Percentiles rank a stretch among this genome's conserved stretches.
phyloP scores from a whole-genome alignment of 2,888 invertebrate genomes.

The Gnatocerus cornutus region DNA sequence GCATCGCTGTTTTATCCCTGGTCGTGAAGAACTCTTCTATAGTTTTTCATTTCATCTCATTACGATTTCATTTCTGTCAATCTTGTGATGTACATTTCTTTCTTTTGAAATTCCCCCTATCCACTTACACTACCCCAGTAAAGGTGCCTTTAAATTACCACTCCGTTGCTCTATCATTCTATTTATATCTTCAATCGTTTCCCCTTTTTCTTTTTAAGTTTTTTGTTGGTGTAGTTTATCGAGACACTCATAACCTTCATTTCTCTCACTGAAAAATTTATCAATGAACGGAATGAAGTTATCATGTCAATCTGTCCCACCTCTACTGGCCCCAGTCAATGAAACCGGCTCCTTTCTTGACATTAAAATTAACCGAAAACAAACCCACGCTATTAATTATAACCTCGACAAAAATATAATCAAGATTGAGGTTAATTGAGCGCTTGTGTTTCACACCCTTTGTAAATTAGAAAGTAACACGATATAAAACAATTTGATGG shows the following conservation, averaged over 20 bases:
- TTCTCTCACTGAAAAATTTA: slow-evolving; percentile 6
- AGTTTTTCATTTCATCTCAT: too few species aligned
- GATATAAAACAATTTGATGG: slow-evolving; percentile 30
- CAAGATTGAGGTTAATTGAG: slow-evolving; percentile 34
- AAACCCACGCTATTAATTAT: slow-evolving; percentile 24
- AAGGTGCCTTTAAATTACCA: too few species aligned
- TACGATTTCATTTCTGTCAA: too few species aligned
- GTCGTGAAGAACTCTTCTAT: too few species aligned
- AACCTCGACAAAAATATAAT: slow-evolving; percentile 22
- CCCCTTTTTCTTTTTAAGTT: neutral
- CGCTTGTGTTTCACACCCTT: slow-evolving; percentile 33
- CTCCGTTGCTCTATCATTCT: too few species aligned
- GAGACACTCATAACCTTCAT: neutral
- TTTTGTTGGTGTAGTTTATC: neutral
- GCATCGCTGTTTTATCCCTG: too few species aligned
- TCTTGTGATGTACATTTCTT: too few species aligned
- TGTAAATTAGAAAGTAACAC: slow-evolving; percentile 36
- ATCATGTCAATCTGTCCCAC: slow-evolving; percentile 7
- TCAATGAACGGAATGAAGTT: slow-evolving; percentile 1
- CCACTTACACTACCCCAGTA: too few species aligned
- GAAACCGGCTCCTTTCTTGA: slow-evolving; percentile 23
- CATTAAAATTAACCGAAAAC: slow-evolving; percentile 26
- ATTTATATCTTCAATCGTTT: too few species aligned
- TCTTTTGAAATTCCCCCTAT: too few species aligned
- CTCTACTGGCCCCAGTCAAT: slow-evolving; percentile 12